phyloP scores from a whole-genome alignment of 2,888 invertebrate species.

The Anoncus sp. region DNA sequence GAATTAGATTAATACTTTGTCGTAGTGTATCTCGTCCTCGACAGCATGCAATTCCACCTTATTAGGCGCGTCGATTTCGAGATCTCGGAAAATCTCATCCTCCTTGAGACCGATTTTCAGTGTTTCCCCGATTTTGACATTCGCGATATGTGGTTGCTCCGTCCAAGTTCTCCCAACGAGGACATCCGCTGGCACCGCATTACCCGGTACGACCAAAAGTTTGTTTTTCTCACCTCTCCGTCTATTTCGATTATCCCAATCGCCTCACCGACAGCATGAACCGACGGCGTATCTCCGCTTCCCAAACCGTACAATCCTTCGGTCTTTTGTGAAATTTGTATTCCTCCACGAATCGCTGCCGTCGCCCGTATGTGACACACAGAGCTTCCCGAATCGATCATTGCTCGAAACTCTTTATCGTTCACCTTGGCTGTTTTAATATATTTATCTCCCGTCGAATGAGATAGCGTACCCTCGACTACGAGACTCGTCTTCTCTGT shows the following conservation, averaged over 20 bases:
- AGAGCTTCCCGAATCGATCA: slow-evolving; percentile 24
- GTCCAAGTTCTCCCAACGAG: slow-evolving; percentile 9
- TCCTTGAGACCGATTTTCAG: slow-evolving; percentile 2
- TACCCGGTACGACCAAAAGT: not conserved
- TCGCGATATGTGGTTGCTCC: slow-evolving; percentile 2
- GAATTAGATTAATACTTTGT: slow-evolving; percentile 13
- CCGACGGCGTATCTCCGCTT: slow-evolving; percentile 21
- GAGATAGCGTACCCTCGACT: not conserved
- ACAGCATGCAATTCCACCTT: slow-evolving; percentile 9
- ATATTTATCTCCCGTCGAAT: slow-evolving; percentile 16
- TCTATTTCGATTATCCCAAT: slow-evolving; percentile 9
- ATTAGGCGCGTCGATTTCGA: slow-evolving; percentile 11
- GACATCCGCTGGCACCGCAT: slow-evolving; percentile 7
- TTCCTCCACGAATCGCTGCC: slow-evolving; percentile 16
- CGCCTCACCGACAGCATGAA: slow-evolving; percentile 9
- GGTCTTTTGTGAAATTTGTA: slow-evolving; percentile 5
- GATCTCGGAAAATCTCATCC: slow-evolving; percentile 1
- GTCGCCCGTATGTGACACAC: slow-evolving; percentile 19
- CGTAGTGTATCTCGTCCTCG: slow-evolving; percentile 1
- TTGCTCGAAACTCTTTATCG: slow-evolving; percentile 20
- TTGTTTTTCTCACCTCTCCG: slow-evolving; percentile 3
- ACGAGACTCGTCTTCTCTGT: slow-evolving; percentile 17
- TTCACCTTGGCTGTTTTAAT: slow-evolving; percentile 21
- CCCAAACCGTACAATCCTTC: slow-evolving; percentile 30
- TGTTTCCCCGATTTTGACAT: not conserved